A percentile compares a stretch with the other conserved stretches of the same genome.
Conservation (phyloP, 1,140 invertebrate genomes). For the Rhagoletis pomonella region DNA sequence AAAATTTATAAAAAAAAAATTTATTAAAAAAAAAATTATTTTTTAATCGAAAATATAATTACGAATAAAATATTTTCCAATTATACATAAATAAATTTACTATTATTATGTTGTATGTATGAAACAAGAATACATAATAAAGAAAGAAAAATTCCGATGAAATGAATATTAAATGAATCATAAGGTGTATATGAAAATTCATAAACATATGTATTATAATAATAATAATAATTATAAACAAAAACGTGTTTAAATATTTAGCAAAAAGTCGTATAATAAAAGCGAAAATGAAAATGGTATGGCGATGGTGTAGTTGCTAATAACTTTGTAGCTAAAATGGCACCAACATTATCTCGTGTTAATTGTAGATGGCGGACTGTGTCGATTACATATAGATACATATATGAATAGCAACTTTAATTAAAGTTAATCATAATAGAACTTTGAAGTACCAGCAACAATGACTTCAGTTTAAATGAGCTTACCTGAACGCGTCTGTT, state of each 20-base stretch:
- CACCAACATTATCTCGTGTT: too few relatives aligned
- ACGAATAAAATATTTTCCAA: constrained; percentile 49
- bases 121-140: constrained; percentile 8
- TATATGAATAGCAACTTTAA: too few relatives aligned
- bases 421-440: too few relatives aligned
- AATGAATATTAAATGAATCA: constrained; percentile 20
- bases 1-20: neutral
- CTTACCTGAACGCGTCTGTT: too few relatives aligned
- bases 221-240: constrained; percentile 9
- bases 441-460: too few relatives aligned
- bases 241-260: neutral
- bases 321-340: too few relatives aligned
- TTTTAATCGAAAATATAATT: constrained; percentile 46
- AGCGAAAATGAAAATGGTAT: neutral
- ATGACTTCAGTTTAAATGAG: too few relatives aligned
- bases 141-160: constrained; percentile 40
- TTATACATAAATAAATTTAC: constrained; percentile 52
- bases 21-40: constrained; percentile 26
- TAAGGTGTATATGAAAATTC: neutral
- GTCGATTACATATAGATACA: too few relatives aligned
- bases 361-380: too few relatives aligned
- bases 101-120: constrained; percentile 47
- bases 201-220: constrained; percentile 4
- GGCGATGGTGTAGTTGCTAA: neutral
- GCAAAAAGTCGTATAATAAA: neutral